Evolutionary conservation across 1,140 invertebrate species (phyloP), one percentile per base, ranked within the genome.

Genomic region (Anastrepha ludens): DNA sequence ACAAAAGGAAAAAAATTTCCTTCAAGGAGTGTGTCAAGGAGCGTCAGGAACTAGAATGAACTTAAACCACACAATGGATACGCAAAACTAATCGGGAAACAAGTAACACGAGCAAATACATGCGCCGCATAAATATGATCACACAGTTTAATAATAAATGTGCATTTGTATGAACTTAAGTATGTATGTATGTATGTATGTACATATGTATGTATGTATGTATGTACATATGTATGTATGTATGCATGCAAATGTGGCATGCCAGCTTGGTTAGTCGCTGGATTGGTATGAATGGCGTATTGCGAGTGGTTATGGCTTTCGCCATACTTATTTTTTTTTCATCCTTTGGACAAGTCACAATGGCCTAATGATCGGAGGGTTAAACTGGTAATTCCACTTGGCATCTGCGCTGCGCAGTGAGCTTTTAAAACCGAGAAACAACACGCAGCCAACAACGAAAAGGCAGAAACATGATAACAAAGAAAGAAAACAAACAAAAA

Each of bases 361-460:
- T 47, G 41, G 15, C 13, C 67, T 15, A 74, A 15, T 74, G 67
- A 17, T 44, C 6, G 39, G 15, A 44, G 67, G 67, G 67, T 74
- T 74, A 74, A 74, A 74, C 67, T 74, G 41, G 67, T 74, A 74
- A 47, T 74, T 47, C 67, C 39, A 74, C 67, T 47, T 74, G 67
- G 67, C 67, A 74, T 44, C 67, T 74, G 67, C 67, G 41, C 39
- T 74, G 67, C 67, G 41, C 67, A 74, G 39, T 74, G 41, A 74
- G 67, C 67, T 74, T 74, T 74, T 44, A 74, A 17, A 5, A 8
- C 15, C 2, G 13, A 11, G 67, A 47, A 47, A 0, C 2, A 15
- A 4, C 67, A 74, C 41, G 67, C 13, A 74, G 39, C 67, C 17
- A 11, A 74, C 11, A 55, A 55, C 50, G 11, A 8, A 47, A 47